Evolutionary conservation across 2,888 invertebrate species (phyloP), one percentile per base, ranked within the genome.

Genomic region (Chaetoderma sp.): DNA sequence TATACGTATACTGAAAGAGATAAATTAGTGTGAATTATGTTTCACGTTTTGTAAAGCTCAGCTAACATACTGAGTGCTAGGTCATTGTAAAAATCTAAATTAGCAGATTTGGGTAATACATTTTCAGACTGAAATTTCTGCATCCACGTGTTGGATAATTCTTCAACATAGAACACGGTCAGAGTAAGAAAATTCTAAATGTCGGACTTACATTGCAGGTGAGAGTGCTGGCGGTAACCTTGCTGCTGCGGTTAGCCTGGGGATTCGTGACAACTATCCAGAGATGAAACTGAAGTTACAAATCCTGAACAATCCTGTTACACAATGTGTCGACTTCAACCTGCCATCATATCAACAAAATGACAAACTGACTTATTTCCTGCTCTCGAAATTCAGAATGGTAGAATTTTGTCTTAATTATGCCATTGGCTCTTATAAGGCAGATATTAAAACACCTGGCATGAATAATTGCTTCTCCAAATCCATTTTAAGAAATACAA

Each of bases 201-300:
- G n/a, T n/a, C n/a, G n/a, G n/a, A n/a, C n/a, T n/a, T 52, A 2
- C 32, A 30, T 60, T 28, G 10, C 30, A 30, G 60, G 60, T 32
- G 60, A 60, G 49, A 60, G 60, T 44, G 58, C 58, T 1, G 58
- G 58, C 4, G 58, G 58, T 21, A 44, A 58, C 21, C 44, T 60
- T 18, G 60, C 60, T 13, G 60, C 60, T 8, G 44, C 60, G 6
- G 45, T 60, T 8, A 27, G 32, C 21, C 21, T 60, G 21, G 30
- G 32, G 21, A 13, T 60, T 5, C 60, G 47, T 10, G 60, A 60
- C 27, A 45, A 44, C 3, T 44, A 58, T 13, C 18, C 45, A 18
- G 42, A 58, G 28, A 13, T 44, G n/a, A 30, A 25, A 30, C 58
- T 45, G n/a, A 42, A 28, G 27, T n/a, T 58, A 1, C 58, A 58